Evolutionary conservation across 2,113 vertebrate species (phyloP).

Genomic region (Ia io): DNA sequence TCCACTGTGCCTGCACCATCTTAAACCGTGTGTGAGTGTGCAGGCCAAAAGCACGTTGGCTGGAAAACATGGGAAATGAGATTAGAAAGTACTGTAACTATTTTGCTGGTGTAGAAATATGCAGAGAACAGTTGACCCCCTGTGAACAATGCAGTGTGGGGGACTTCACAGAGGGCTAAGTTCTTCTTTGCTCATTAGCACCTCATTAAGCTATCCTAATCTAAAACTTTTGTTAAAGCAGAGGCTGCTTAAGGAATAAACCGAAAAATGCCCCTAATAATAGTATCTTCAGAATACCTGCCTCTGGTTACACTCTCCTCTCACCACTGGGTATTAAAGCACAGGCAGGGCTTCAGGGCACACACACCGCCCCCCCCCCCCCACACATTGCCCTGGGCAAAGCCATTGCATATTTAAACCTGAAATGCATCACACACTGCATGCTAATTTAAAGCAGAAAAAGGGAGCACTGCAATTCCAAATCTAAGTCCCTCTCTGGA

Average conservation of each 20-base stretch:
- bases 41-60: neutral
- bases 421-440: neutral
- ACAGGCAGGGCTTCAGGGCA: neutral
- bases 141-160: slow-evolving; percentile 11
- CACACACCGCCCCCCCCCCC: neutral
- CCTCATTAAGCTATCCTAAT: slow-evolving; percentile 35
- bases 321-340: slow-evolving; percentile 23
- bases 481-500: neutral
- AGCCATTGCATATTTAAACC: slow-evolving; percentile 33
- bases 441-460: slow-evolving; percentile 9
- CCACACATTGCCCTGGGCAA: neutral
- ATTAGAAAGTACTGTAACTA: slow-evolving; percentile 36
- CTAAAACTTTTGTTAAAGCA: slow-evolving; percentile 24
- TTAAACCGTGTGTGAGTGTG: neutral
- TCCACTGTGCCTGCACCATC: neutral
- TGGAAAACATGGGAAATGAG: slow-evolving; percentile 4
- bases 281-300: slow-evolving; percentile 13
- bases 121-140: neutral
- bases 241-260: slow-evolving; percentile 31
- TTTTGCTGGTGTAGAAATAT: slow-evolving; percentile 37
- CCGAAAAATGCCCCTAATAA: slow-evolving; percentile 27
- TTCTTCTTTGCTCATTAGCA: slow-evolving; percentile 29
- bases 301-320: neutral
- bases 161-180: neutral
- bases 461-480: neutral